Evolutionary conservation across 2,797 vertebrate species (phyloP).

Genomic region (Chloroceryle inda): DNA sequence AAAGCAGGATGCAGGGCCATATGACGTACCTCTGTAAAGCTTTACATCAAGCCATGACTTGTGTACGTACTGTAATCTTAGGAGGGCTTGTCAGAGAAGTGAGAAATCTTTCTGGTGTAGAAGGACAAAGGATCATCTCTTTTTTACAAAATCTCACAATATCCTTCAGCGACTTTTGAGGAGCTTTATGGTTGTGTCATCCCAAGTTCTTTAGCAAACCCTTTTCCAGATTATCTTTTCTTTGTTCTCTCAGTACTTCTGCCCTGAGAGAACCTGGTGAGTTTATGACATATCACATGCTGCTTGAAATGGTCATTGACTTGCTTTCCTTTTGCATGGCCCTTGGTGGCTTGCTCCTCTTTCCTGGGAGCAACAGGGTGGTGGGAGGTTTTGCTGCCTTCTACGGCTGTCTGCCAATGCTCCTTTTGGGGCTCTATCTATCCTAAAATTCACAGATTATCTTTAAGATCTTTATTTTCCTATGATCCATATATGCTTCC

Average conservation of each 20-base stretch:
- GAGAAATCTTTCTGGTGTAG: background rate
- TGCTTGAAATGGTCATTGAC: background rate
- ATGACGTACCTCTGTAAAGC: background rate
- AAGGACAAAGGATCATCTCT: background rate
- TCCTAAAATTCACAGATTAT: background rate
- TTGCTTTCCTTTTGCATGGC: background rate
- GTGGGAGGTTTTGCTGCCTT: background rate
- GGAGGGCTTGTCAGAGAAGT: constrained; percentile 2
- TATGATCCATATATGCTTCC: background rate
- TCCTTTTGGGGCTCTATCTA: background rate
- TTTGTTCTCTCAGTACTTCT: background rate
- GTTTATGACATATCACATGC: background rate
- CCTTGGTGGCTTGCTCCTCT: background rate
- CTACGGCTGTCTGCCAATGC: background rate
- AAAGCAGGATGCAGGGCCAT: constrained; percentile 37
- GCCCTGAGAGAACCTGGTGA: background rate
- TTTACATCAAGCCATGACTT: background rate
- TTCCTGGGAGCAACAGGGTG: background rate
- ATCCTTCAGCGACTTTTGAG: background rate
- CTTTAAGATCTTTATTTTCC: background rate
- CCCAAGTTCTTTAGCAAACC: background rate
- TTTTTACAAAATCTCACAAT: background rate
- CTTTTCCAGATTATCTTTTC: background rate
- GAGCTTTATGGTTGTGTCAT: background rate
- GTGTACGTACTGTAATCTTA: background rate